Conservation (phyloP, 2,113 vertebrate genomes). For the Albula glossodonta region DNA sequence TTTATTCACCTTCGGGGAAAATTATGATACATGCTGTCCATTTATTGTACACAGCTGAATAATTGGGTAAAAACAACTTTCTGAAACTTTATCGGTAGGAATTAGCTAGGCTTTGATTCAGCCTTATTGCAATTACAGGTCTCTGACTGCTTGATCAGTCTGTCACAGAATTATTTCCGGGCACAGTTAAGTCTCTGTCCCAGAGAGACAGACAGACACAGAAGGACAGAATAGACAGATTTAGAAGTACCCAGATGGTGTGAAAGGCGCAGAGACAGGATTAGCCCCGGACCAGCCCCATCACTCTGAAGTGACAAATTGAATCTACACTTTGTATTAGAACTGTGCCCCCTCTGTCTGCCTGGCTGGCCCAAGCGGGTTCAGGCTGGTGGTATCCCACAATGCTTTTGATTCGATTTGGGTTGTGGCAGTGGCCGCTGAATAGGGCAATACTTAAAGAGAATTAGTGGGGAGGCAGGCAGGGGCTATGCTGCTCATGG, state of each 20-base stretch:
- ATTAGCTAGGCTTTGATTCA: too few relatives aligned
- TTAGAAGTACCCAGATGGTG: not conserved
- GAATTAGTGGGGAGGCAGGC: not conserved
- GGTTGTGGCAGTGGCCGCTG: not conserved
- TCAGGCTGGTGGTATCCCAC: constrained; percentile 1
- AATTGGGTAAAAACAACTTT: too few relatives aligned
- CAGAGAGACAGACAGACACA: not conserved
- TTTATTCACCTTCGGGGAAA: too few relatives aligned
- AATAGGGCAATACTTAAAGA: constrained; percentile 1
- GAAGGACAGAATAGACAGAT: too few relatives aligned
- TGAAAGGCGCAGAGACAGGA: not conserved
- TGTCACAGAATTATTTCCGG: not conserved
- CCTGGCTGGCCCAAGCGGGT: constrained; percentile 9
- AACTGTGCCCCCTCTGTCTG: constrained; percentile 11
- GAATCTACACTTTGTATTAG: constrained; percentile 15
- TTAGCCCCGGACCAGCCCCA: not conserved
- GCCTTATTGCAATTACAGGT: too few relatives aligned
- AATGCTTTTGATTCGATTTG: constrained; percentile 29
- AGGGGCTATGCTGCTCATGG: not conserved
- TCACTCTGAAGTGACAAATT: constrained; percentile 30
- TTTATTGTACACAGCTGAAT: too few relatives aligned
- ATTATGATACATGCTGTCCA: too few relatives aligned
- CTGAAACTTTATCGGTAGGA: too few relatives aligned
- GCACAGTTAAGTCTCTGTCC: too few relatives aligned
- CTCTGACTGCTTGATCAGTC: not conserved